Conservation (phyloP, 2,797 vertebrate species). For the Lagothrix lagotricha region DNA sequence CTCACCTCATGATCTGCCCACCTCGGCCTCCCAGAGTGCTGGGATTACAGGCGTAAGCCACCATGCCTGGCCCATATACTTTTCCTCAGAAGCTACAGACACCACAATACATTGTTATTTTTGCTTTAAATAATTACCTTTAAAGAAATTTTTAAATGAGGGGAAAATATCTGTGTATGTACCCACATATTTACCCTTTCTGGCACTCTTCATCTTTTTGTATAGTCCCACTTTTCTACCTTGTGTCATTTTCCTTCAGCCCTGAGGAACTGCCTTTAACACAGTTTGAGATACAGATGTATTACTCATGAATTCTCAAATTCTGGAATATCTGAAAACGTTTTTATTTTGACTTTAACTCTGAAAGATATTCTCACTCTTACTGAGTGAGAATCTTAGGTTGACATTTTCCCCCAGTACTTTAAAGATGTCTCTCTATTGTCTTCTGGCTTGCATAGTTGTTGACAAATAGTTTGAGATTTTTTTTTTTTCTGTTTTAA, state of each 20-base stretch:
- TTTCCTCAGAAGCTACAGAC: background rate
- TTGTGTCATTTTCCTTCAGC: background rate
- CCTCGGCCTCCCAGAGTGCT: no score
- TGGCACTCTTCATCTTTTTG: background rate
- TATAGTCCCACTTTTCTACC: background rate
- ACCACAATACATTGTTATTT: background rate
- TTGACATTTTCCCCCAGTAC: background rate
- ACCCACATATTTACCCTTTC: background rate
- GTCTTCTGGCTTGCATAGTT: background rate
- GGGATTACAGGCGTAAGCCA: no score
- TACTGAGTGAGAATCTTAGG: background rate
- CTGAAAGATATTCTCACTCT: background rate
- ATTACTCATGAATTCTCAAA: background rate
- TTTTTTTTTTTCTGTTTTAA: slow-evolving; percentile 1
- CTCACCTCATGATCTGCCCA: no score
- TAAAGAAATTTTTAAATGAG: slow-evolving; percentile 34
- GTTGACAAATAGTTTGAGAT: background rate
- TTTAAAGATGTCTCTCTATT: background rate
- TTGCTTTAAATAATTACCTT: slow-evolving; percentile 32
- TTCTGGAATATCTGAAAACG: slow-evolving; percentile 1
- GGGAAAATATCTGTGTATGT: background rate
- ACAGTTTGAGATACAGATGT: background rate
- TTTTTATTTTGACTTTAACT: background rate
- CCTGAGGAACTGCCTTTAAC: slow-evolving; percentile 41
- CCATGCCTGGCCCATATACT: no score